Evolutionary conservation across 2,888 invertebrate genomes (phyloP).

Genomic region (Belgica antarctica): DNA sequence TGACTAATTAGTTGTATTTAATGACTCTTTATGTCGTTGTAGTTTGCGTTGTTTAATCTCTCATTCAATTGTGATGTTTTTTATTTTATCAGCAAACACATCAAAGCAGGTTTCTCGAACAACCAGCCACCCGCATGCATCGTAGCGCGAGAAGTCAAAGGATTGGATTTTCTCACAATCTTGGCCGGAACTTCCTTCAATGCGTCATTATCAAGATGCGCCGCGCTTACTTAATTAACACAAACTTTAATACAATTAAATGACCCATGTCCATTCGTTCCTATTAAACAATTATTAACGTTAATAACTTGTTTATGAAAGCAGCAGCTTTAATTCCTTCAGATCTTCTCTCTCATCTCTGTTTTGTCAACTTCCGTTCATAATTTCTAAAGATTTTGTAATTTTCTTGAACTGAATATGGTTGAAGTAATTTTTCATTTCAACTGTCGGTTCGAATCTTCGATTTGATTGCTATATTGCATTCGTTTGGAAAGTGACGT

Average conservation of each 20-base stretch:
- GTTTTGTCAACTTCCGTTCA: conserved; percentile 42
- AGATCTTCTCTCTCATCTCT: conserved; percentile 7
- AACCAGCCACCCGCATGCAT: conserved; percentile 25
- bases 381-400: not conserved
- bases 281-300: conserved; percentile 27
- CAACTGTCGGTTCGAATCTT: conserved; percentile 7
- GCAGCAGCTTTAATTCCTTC: not conserved
- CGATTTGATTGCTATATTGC: not conserved
- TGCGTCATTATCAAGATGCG: no score
- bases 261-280: conserved; percentile 37
- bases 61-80: not conserved
- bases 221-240: conserved; percentile 23
- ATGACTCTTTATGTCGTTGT: conserved; percentile 34
- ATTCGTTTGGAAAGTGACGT: not conserved
- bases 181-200: conserved; percentile 10
- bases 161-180: conserved; percentile 28
- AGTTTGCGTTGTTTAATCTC: not conserved
- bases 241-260: conserved; percentile 30
- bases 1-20: conserved; percentile 39
- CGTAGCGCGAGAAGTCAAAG: conserved; percentile 29
- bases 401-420: no score
- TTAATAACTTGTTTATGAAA: conserved; percentile 31
- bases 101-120: not conserved
- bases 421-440: no score
- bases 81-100: no score